Evolutionary conservation across 92 coral and sea anemone species (phyloP).

Genomic region (Zoanthus solanderi): DNA sequence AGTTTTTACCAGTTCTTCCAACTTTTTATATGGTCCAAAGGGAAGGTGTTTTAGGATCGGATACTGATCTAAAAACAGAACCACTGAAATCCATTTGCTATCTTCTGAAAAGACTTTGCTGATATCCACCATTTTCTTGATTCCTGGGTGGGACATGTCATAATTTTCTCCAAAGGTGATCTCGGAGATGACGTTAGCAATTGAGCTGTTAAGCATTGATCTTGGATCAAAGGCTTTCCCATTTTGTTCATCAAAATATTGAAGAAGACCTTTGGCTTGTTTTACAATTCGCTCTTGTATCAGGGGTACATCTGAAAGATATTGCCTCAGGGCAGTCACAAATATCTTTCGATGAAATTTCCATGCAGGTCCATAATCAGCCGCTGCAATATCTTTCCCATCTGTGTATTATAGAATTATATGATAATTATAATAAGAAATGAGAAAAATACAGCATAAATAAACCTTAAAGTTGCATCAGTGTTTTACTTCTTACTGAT

Average conservation of each 20-base stretch:
- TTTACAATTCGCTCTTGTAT: background rate
- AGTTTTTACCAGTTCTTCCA: background rate
- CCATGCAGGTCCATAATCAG: constrained; percentile 19
- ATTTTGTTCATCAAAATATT: background rate
- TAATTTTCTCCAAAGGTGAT: constrained; percentile 5
- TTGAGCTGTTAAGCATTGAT: background rate
- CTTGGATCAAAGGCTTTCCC: constrained; percentile 18
- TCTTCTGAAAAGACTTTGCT: background rate
- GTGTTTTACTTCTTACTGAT: no score
- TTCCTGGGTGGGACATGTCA: background rate
- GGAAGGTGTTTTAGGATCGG: background rate
- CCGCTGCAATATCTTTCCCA: background rate
- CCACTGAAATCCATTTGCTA: background rate
- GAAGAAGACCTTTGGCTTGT: background rate
- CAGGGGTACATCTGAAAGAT: background rate
- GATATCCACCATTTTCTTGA: background rate
- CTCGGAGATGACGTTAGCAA: constrained; percentile 7
- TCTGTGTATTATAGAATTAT: background rate
- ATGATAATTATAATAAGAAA: no score
- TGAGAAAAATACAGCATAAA: no score
- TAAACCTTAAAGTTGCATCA: no score
- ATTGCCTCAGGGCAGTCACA: constrained; percentile 17
- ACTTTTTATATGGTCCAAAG: background rate
- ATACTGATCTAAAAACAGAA: background rate
- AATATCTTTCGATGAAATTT: constrained; percentile 15